A percentile compares a stretch with the other conserved stretches of the same genome.
Evolutionary conservation across 92 coral and sea anemone species (phyloP).

Genomic region (Parazoanthus atlanticus): DNA sequence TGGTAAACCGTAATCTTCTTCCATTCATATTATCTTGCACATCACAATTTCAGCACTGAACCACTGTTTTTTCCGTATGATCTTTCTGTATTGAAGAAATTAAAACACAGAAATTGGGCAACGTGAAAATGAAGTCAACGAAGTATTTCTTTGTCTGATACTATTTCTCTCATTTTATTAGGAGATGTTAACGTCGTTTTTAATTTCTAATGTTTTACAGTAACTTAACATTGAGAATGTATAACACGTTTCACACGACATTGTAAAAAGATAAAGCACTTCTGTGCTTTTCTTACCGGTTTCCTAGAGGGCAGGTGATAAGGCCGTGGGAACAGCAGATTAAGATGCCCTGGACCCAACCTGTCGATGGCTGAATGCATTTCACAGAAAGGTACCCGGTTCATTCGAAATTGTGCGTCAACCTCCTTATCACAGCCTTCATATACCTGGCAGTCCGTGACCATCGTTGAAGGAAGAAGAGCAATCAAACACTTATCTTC

Average conservation of each 20-base stretch:
- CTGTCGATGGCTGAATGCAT: constrained; percentile 90
- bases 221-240: too few relatives aligned
- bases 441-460: constrained; percentile 53
- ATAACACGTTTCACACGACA: background rate
- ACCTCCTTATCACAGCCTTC: constrained; percentile 43
- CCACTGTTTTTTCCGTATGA: too few relatives aligned
- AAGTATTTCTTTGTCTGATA: too few relatives aligned
- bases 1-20: background rate
- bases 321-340: constrained; percentile 50
- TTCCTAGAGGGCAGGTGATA: constrained; percentile 22
- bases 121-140: too few relatives aligned
- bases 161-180: too few relatives aligned
- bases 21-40: background rate
- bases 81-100: too few relatives aligned
- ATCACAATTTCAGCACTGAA: too few relatives aligned
- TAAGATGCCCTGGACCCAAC: constrained; percentile 55
- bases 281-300: constrained; percentile 14
- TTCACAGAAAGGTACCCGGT: constrained; percentile 79
- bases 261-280: background rate
- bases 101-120: too few relatives aligned
- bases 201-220: too few relatives aligned
- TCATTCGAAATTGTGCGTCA: constrained; percentile 72
- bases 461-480: constrained; percentile 55
- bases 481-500: constrained; percentile 59
- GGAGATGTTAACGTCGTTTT: too few relatives aligned